Base-by-base conservation (phyloP, 2,113 vertebrate genomes). In the Paracanthobrama guichenoti region DNA sequence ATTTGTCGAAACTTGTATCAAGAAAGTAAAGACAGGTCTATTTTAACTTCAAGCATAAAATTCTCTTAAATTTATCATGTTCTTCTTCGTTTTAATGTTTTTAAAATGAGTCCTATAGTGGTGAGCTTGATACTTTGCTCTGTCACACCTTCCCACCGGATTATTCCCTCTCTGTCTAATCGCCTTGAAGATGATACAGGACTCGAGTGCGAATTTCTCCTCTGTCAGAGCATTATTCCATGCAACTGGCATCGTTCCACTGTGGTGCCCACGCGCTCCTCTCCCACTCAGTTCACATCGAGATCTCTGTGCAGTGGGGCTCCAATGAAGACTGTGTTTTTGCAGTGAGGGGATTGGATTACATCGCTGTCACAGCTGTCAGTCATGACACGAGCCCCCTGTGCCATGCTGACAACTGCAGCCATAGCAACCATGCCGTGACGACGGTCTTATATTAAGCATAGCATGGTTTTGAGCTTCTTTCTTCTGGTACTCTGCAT, bases 361-460 rank as follows among this genome's bases (percentile, higher is more conserved):
- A 91, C 91, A 84, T 89, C 88, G 85, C 89, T 93, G 88, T 92
- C 92, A 91, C 84, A 88, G 83, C 89, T 90, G 92, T 90, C 91
- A 89, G 83, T 93, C 91, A 92, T 57, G 14, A 78, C 85, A 24
- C 59, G 35, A 86, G 85, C 86, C 84, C 79, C 79, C 78, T 75
- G 67, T 85, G 77, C 79, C 84, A 90, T 31, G 74, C 89, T 88
- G 92, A 90, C 90, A 91, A 88, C 85, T n/a, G 91, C 90, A 76
- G 87, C 88, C 92, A 93, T 93, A 82, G 92, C 89, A 92, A 93
- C 91, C 81, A 82, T 64, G 88, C 84, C 85, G 55, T 87, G 89
- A 91, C 64, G 88, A 86, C 77, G 80, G 89, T 42, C 60, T 88
- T 31, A 62, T 78, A 86, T 83, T 80, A 81, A 80, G 69, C 77